Conservation (phyloP, 2,797 vertebrate species). For the Rhinogobio ventralis region DNA sequence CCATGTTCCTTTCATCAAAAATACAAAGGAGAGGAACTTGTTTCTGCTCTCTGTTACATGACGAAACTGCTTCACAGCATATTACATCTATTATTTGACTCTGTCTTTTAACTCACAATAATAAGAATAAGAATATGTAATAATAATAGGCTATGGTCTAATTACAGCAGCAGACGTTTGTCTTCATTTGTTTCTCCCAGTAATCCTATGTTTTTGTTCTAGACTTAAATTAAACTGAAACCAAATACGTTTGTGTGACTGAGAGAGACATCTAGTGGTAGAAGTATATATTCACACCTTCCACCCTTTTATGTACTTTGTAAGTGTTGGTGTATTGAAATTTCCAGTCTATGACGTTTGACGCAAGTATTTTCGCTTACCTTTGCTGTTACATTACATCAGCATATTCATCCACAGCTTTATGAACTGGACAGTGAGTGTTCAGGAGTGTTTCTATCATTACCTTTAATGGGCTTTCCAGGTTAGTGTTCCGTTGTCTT, state of each 20-base stretch:
- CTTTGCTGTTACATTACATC: neutral
- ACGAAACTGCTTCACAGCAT: conserved; percentile 13
- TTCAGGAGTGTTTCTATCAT: neutral
- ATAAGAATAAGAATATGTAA: too few relatives aligned
- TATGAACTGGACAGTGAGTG: neutral
- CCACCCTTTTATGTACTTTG: neutral
- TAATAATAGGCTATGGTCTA: conserved; percentile 46
- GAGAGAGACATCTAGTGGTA: conserved; percentile 39
- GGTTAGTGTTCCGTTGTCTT: neutral
- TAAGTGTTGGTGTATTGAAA: neutral
- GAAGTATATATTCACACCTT: neutral
- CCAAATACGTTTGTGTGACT: neutral
- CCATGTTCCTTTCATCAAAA: conserved; percentile 43
- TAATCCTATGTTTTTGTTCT: conserved; percentile 5
- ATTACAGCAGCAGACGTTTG: conserved; percentile 41
- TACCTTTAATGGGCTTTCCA: neutral
- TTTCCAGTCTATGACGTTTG: neutral
- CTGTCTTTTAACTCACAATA: conserved; percentile 20
- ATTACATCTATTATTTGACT: conserved; percentile 29
- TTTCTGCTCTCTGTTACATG: conserved; percentile 24
- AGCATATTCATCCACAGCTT: neutral
- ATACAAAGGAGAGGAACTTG: conserved; percentile 31
- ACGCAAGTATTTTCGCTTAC: neutral
- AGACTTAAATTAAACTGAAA: conserved; percentile 14
- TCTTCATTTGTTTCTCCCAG: conserved; percentile 36